phyloP scores from a whole-genome alignment of 2,888 invertebrate genomes.

The Parnassius orleans region DNA sequence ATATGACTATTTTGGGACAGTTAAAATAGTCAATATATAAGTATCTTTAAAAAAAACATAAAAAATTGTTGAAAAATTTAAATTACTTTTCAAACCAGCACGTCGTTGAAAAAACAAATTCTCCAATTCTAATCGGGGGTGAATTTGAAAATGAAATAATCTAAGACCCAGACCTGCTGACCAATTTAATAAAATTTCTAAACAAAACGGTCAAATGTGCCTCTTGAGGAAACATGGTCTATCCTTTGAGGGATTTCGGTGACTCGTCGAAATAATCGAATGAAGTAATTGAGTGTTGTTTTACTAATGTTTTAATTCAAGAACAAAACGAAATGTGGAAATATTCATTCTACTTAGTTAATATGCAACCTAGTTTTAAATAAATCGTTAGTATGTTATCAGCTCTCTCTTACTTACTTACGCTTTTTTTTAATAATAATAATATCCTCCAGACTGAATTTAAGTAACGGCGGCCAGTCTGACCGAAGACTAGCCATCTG shows the following conservation, averaged over 20 bases:
- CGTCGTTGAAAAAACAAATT: constrained; percentile 1
- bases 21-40: neutral
- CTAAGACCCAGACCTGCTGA: constrained; percentile 14
- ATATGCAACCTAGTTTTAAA: no score
- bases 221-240: constrained; percentile 18
- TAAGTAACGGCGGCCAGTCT: no score
- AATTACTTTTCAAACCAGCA: neutral
- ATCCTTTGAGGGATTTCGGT: constrained; percentile 24
- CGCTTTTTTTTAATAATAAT: no score
- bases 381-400: no score
- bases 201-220: constrained; percentile 24
- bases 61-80: constrained; percentile 10
- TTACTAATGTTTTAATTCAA: no score
- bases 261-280: constrained; percentile 17
- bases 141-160: constrained; percentile 2
- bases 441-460: no score
- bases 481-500: no score
- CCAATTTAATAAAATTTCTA: constrained; percentile 20
- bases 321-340: no score
- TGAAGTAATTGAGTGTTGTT: no score
- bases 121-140: neutral
- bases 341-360: no score
- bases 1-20: constrained; percentile 1
- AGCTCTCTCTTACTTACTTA: no score
- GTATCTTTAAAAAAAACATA: no score